These are phyloP conservation scores for Sialia sialis DNA, from an alignment of 2,113 vertebrate species.

Conservation along the genomic window DNA sequence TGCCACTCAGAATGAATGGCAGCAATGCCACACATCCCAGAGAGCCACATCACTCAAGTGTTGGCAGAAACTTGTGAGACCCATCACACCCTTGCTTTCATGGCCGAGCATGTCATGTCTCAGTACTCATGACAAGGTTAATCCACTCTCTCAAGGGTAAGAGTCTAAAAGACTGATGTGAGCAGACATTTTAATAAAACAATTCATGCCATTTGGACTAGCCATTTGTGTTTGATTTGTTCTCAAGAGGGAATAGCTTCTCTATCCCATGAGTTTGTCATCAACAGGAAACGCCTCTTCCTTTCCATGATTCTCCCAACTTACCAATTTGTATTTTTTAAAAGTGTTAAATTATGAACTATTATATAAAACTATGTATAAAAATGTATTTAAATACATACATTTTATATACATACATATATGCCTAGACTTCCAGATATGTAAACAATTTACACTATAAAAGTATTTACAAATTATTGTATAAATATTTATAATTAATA, in stretches of 20 bases:
- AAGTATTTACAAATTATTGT: not conserved
- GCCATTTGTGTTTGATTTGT: fast-evolving
- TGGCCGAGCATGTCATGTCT: not conserved
- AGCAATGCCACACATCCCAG: fast-evolving
- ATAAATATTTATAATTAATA: not conserved
- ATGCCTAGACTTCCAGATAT: not conserved
- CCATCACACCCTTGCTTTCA: not conserved
- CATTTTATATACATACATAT: not conserved
- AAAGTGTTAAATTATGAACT: not conserved
- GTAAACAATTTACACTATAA: not conserved
- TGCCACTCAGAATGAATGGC: not conserved
- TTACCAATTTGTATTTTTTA: not conserved
- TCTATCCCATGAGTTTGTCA: not conserved
- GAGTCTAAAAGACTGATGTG: not conserved
- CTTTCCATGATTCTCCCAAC: not conserved
- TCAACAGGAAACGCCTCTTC: not conserved
- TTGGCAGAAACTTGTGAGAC: not conserved
- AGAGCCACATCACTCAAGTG: not conserved
- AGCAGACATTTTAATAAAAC: not conserved
- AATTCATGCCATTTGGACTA: not conserved
- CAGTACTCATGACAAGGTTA: not conserved
- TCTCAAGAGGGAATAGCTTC: not conserved
- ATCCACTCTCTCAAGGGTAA: not conserved
- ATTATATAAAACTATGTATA: not conserved
- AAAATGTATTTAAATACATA: not conserved